Percentiles rank a stretch among this genome's conserved stretches.
Evolutionary conservation across 2,888 invertebrate genomes (phyloP).

Genomic region (Drosophila lacicola): DNA sequence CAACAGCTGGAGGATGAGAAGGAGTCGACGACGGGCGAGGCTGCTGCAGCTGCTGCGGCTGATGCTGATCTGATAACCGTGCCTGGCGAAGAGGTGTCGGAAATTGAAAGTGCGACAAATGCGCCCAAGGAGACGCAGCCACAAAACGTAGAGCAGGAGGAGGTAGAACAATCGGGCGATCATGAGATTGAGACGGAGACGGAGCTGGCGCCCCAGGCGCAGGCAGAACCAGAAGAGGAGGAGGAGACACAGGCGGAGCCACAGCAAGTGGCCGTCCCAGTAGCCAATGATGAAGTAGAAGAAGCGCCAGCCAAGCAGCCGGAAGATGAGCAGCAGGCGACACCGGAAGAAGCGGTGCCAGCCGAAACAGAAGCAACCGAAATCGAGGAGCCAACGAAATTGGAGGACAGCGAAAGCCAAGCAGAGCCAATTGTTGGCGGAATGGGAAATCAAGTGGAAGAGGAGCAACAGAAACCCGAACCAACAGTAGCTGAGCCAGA

Average conservation of each 20-base stretch:
- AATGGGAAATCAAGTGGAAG: constrained; percentile 29
- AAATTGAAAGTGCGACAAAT: constrained; percentile 74
- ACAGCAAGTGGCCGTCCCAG: constrained; percentile 22
- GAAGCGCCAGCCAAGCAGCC: constrained; percentile 34
- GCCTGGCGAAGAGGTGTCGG: constrained; percentile 51
- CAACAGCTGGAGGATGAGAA: constrained; percentile 44
- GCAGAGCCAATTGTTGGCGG: constrained; percentile 17
- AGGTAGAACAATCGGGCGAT: constrained; percentile 65
- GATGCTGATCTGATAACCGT: constrained; percentile 73
- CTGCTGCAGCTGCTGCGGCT: constrained; percentile 21
- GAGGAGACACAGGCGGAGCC: background rate
- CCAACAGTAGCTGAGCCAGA: constrained; percentile 12
- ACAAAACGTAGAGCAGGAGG: constrained; percentile 23
- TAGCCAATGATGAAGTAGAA: constrained; percentile 27
- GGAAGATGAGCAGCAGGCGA: constrained; percentile 16
- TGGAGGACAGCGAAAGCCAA: constrained; percentile 52
- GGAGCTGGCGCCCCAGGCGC: background rate
- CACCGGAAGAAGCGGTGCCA: constrained; percentile 4
- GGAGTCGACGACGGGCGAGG: constrained; percentile 30
- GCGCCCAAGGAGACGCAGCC: constrained; percentile 12
- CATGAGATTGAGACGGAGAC: constrained; percentile 52
- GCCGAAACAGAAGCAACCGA: constrained; percentile 44
- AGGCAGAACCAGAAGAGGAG: background rate
- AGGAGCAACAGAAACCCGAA: constrained; percentile 33
- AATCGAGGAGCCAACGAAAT: constrained; percentile 39